Evolutionary conservation across 2,113 vertebrate genomes (phyloP), one percentile per base, ranked within the genome.

Genomic region (Pycnonotus jocosus): DNA sequence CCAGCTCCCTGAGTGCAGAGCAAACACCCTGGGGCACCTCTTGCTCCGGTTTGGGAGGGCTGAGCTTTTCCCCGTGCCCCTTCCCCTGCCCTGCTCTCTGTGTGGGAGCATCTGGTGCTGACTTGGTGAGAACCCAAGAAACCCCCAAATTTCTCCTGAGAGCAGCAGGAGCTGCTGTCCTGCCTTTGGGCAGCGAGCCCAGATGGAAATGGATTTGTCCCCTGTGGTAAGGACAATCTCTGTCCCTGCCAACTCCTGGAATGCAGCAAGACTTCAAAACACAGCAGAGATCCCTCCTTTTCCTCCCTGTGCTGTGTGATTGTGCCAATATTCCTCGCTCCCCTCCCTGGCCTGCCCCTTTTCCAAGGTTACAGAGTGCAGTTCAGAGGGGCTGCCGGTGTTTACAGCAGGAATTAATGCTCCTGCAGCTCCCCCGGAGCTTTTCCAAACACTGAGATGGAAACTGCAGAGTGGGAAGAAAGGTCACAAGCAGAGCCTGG

Each of bases 11-110:
- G 31, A 91, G 92, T 66, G 88, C 71, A 83, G 28, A 86, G 82
- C 88, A 94, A 86, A 92, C 85, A 68, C 69, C 31, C 12, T 53
- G 79, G 90, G 90, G 88, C 90, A 81, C 69, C 40, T 90, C 68
- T 86, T 11, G 47, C 79, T 87, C 20, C 5, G 0, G 4, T 27
- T 61, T 4, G 31, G 61, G 68, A 81, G 57, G 2, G 1, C 69
- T 58, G 9, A 1, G 17, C 69, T 33, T 53, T 27, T 38, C 37
- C 45, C 37, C 0, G 0, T 4, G 58, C 57, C 65, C 44, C 53
- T 37, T 53, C 23, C 37, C 40, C 20, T 4, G 65, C 48, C 35
- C 68, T 1, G 2, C 50, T 47, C 66, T 28, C 58, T 28, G 17
- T 1, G 0, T 45, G 45, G 6, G 18, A 17, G 65, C 42, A 17